Conservation (phyloP, 1,140 invertebrate genomes). For the Glomeris maerens region DNA sequence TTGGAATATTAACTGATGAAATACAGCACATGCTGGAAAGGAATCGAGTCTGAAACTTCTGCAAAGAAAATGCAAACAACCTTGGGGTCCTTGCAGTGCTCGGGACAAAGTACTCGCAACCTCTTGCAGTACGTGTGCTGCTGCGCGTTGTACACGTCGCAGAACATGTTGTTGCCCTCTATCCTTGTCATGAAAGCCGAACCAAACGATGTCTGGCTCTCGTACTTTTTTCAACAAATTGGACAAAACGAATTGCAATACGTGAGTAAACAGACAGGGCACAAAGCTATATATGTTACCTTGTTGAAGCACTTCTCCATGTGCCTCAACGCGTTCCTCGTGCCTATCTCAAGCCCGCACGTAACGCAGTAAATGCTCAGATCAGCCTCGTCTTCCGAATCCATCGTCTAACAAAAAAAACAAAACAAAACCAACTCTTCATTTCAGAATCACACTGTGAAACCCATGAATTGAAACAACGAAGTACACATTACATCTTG, state of each 20-base stretch:
- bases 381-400: conserved; percentile 57
- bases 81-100: conserved; percentile 94
- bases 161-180: conserved; percentile 92
- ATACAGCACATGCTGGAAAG: neutral
- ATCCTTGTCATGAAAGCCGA: conserved; percentile 86
- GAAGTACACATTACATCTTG: conserved; percentile 22
- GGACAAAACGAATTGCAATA: conserved; percentile 3
- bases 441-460: neutral
- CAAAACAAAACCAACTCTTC: neutral
- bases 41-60: neutral
- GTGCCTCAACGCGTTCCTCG: conserved; percentile 32
- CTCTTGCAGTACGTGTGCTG: conserved; percentile 92
- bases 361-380: conserved; percentile 85
- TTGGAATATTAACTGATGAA: neutral
- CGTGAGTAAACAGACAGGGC: neutral
- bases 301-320: conserved; percentile 85
- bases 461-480: neutral
- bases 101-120: conserved; percentile 86
- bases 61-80: conserved; percentile 39
- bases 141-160: conserved; percentile 83
- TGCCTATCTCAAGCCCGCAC: conserved; percentile 85
- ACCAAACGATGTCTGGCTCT: conserved; percentile 92
- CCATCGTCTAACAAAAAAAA: conserved; percentile 29
- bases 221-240: conserved; percentile 47
- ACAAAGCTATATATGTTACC: conserved; percentile 27